phyloP scores from a whole-genome alignment of 2,797 vertebrate genomes.

The Thripadectes ignobilis region DNA sequence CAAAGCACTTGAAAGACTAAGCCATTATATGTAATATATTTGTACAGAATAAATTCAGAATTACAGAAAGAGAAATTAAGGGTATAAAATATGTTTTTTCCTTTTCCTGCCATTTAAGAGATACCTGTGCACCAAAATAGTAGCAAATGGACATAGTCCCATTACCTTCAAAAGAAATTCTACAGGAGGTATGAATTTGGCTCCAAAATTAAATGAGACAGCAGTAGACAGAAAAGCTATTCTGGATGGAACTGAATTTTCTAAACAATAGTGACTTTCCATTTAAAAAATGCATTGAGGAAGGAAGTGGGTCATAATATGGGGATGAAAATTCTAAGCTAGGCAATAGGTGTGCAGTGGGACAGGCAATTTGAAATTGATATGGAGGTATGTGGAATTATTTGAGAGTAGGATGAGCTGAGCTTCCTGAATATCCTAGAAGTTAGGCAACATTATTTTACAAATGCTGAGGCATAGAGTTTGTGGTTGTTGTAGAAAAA shows the following conservation, averaged over 20 bases:
- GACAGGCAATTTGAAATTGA: not conserved
- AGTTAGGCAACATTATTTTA: not conserved
- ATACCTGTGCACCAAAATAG: not conserved
- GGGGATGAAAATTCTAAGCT: not conserved
- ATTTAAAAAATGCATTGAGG: not conserved
- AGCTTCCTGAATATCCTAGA: not conserved
- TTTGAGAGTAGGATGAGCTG: not conserved
- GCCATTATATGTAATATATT: not conserved
- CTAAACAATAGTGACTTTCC: not conserved
- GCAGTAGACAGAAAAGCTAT: not conserved
- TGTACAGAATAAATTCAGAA: constrained; percentile 8
- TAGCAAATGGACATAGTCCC: not conserved
- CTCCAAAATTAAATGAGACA: not conserved
- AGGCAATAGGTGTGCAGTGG: not conserved
- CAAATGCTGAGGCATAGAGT: not conserved
- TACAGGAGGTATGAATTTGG: not conserved
- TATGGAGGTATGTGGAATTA: not conserved
- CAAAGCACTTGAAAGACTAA: not conserved
- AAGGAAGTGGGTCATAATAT: not conserved
- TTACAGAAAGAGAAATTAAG: not conserved
- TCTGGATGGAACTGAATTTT: not conserved
- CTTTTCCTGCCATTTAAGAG: not conserved
- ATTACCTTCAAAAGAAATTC: not conserved
- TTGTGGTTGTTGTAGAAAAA: not conserved
- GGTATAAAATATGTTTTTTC: not conserved